phyloP scores from a whole-genome alignment of 2,888 invertebrate species.

The Drosophila testacea region DNA sequence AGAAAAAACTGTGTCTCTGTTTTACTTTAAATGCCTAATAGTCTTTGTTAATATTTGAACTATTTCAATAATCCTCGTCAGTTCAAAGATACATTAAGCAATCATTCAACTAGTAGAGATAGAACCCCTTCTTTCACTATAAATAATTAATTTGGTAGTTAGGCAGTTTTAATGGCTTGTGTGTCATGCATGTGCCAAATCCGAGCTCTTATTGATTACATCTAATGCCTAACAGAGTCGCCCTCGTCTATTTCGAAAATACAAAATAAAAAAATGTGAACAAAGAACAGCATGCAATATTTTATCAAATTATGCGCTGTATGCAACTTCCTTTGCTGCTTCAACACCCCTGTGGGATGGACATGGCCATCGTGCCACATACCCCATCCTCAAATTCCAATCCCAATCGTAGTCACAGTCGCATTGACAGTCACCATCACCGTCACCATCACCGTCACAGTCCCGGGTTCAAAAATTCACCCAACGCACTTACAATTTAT shows the following conservation, averaged over 20 bases:
- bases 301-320: slow-evolving; percentile 76
- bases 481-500: slow-evolving; percentile 77
- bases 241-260: slow-evolving; percentile 20
- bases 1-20: too few species aligned
- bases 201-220: slow-evolving; percentile 67
- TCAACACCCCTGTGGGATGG: slow-evolving; percentile 61
- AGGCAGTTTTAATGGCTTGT: slow-evolving; percentile 30
- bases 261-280: slow-evolving; percentile 8
- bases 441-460: slow-evolving; percentile 3
- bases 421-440: slow-evolving; percentile 8
- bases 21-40: not conserved
- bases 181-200: slow-evolving; percentile 9
- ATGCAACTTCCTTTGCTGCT: slow-evolving; percentile 68
- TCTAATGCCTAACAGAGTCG: slow-evolving; percentile 69
- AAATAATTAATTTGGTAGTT: slow-evolving; percentile 24
- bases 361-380: slow-evolving; percentile 24
- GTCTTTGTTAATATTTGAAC: not conserved
- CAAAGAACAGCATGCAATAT: slow-evolving; percentile 70
- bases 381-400: slow-evolving; percentile 12
- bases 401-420: slow-evolving; percentile 18
- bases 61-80: not conserved
- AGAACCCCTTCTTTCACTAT: slow-evolving; percentile 11
- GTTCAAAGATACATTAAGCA: slow-evolving; percentile 1
- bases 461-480: slow-evolving; percentile 38
- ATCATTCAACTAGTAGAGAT: not conserved